Evolutionary conservation across 92 coral and sea anemone species (phyloP).

Genomic region (Palythoa caribaeorum): DNA sequence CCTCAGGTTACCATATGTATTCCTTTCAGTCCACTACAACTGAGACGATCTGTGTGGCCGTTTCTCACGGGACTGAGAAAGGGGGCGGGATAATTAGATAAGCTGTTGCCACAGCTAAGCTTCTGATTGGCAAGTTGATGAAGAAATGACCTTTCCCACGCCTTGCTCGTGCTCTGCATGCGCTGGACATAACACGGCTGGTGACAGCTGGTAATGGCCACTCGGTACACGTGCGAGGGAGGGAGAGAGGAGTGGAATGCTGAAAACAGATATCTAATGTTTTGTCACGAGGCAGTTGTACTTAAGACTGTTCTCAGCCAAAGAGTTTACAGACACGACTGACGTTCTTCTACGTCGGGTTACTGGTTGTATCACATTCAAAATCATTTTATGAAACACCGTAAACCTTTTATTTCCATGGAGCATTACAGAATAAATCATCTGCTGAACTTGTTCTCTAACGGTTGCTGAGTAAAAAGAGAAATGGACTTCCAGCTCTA

Average conservation of each 20-base stretch:
- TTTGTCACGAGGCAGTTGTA: constrained; percentile 19
- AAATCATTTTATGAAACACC: background rate
- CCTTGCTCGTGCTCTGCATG: constrained; percentile 49
- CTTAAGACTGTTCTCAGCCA: background rate
- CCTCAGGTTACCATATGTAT: background rate
- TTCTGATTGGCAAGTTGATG: constrained; percentile 32
- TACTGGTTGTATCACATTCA: background rate
- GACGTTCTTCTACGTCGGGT: too few relatives aligned
- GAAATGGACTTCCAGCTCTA: background rate
- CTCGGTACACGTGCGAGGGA: constrained; percentile 22
- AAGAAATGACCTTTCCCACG: constrained; percentile 48
- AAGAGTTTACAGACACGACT: constrained; percentile 17
- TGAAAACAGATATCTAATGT: background rate
- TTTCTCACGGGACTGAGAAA: constrained; percentile 45
- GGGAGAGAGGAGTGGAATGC: constrained; percentile 8
- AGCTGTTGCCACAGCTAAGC: constrained; percentile 21
- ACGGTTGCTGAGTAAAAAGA: background rate
- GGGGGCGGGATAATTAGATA: constrained; percentile 40
- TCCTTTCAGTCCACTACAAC: background rate
- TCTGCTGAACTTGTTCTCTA: background rate
- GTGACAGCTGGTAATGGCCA: background rate
- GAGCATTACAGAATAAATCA: background rate
- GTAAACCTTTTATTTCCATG: background rate
- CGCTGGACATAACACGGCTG: constrained; percentile 44
- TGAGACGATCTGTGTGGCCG: constrained; percentile 36